Evolutionary conservation across 2,888 invertebrate species (phyloP).

Genomic region (Hirtodrosophila trivittata): DNA sequence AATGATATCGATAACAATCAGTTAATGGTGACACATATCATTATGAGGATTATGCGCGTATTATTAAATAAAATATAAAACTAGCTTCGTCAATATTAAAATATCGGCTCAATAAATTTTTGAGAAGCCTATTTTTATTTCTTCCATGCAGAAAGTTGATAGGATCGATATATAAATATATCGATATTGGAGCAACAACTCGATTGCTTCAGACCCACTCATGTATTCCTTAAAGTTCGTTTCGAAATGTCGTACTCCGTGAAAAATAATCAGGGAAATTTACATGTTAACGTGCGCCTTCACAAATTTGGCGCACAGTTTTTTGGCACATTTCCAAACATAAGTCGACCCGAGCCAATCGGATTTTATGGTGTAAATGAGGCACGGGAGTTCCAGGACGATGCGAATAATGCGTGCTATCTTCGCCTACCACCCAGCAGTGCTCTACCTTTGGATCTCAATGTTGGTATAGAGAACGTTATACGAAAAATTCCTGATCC

Average conservation of each 20-base stretch:
- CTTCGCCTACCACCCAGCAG: slow-evolving; percentile 27
- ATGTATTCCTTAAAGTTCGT: too few species aligned
- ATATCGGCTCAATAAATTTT: too few species aligned
- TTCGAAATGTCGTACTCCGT: slow-evolving; percentile 4
- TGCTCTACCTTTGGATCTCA: slow-evolving; percentile 50
- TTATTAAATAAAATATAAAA: too few species aligned
- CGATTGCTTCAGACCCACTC: too few species aligned
- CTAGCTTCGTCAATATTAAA: too few species aligned
- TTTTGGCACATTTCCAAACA: slow-evolving; percentile 24
- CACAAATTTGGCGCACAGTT: slow-evolving; percentile 30
- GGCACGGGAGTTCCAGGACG: slow-evolving; percentile 31
- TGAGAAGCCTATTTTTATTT: too few species aligned
- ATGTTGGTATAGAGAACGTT: slow-evolving; percentile 50
- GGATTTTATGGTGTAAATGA: slow-evolving; percentile 45
- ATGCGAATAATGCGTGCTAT: slow-evolving; percentile 35
- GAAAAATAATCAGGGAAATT: not conserved
- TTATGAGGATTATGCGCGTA: too few species aligned
- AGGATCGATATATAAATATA: too few species aligned
- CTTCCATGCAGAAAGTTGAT: too few species aligned
- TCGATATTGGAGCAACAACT: too few species aligned
- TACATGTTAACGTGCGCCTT: slow-evolving; percentile 34
- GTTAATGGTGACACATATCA: too few species aligned
- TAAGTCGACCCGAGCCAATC: slow-evolving; percentile 45
- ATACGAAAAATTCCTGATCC: slow-evolving; percentile 18
- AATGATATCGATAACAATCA: too few species aligned